These are phyloP conservation scores for Melieria picta DNA, from an alignment of 2,888 invertebrate genomes.

Conservation along the genomic window DNA sequence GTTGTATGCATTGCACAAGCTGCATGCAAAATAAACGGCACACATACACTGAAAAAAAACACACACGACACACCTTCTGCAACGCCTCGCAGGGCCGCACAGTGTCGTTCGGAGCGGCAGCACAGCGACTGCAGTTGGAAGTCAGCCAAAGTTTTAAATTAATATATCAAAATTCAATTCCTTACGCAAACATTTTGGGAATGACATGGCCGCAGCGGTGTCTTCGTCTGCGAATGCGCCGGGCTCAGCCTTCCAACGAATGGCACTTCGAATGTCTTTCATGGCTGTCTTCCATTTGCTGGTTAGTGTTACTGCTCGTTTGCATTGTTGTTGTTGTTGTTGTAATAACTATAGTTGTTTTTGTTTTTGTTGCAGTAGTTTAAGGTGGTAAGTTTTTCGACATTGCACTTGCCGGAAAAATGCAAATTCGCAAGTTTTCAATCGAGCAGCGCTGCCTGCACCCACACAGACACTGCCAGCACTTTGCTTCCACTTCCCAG, in stretches of 20 bases:
- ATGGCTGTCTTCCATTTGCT: not conserved
- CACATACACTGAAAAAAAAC: too few relatives aligned
- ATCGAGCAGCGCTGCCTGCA: not conserved
- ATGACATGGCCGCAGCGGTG: conserved; percentile 1
- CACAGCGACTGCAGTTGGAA: conserved; percentile 14
- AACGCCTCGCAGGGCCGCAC: not conserved
- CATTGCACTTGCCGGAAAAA: conserved; percentile 18
- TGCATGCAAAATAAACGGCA: too few relatives aligned
- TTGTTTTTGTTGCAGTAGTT: conserved; percentile 4
- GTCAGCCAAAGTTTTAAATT: conserved; percentile 38
- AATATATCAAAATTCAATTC: conserved; percentile 42
- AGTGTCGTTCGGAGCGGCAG: not conserved
- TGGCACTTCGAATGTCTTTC: too few relatives aligned
- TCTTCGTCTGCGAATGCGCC: too few relatives aligned
- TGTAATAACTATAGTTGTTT: not conserved
- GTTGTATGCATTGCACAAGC: too few relatives aligned
- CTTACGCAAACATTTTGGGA: conserved; percentile 30
- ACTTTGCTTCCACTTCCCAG: not conserved
- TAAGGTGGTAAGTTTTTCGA: conserved; percentile 30
- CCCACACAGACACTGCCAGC: not conserved
- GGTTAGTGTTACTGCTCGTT: not conserved
- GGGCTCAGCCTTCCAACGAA: too few relatives aligned
- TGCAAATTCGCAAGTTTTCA: conserved; percentile 24
- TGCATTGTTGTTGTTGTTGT: not conserved
- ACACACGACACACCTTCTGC: not conserved